Evolutionary conservation across 2,888 invertebrate genomes (phyloP).

Genomic region (Formica aserva): DNA sequence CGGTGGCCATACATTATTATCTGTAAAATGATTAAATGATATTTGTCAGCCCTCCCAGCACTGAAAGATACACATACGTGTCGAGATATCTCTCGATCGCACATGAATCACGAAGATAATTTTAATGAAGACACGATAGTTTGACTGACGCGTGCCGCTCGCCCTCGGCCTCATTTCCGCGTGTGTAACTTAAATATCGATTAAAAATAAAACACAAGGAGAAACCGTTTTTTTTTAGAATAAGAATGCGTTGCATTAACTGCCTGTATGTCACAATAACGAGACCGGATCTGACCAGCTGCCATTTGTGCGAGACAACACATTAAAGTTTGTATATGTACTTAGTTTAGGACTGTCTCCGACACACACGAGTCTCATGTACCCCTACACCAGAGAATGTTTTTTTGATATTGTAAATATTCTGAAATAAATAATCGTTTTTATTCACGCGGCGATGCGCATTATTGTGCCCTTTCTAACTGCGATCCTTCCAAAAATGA

Average conservation of each 20-base stretch:
- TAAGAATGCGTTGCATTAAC: slow-evolving; percentile 63
- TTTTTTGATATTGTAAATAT: slow-evolving; percentile 85
- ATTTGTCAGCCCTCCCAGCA: background rate
- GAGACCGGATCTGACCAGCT: slow-evolving; percentile 69
- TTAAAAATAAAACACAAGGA: background rate
- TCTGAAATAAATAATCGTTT: slow-evolving; percentile 85
- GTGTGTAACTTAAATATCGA: background rate
- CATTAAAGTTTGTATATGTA: slow-evolving; percentile 77
- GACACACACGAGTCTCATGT: slow-evolving; percentile 77
- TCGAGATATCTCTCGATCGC: slow-evolving; percentile 25
- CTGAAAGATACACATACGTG: background rate
- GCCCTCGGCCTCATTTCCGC: slow-evolving; percentile 10
- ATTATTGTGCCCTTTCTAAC: background rate
- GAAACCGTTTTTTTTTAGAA: slow-evolving; percentile 43
- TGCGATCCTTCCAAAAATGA: background rate
- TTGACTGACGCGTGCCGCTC: background rate
- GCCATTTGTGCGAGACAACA: slow-evolving; percentile 70
- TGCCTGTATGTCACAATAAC: slow-evolving; percentile 62
- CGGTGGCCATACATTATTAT: slow-evolving; percentile 77
- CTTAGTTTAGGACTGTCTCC: slow-evolving; percentile 76
- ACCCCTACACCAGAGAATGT: slow-evolving; percentile 75
- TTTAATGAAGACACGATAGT: slow-evolving; percentile 8
- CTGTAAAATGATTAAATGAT: slow-evolving; percentile 68
- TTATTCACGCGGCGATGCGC: slow-evolving; percentile 77
- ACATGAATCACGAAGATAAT: background rate